These are phyloP conservation scores for Trachelus iudaicus DNA, from an alignment of 2,888 invertebrate genomes.

Conservation along the genomic window DNA sequence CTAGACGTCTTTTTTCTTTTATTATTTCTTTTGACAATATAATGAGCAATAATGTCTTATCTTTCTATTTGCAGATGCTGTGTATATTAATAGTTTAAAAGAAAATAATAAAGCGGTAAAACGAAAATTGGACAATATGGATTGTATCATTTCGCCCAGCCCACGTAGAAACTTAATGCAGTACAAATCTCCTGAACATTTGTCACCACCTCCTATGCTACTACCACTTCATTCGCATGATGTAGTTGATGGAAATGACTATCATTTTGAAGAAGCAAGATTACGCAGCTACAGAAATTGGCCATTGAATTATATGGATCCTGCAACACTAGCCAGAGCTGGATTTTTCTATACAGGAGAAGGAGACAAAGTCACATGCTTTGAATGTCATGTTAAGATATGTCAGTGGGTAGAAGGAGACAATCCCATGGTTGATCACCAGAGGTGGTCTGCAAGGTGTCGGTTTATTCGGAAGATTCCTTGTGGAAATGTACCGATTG, in stretches of 20 bases:
- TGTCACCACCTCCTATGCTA: constrained; percentile 21
- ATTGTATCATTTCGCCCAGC: not conserved
- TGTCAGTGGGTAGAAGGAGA: constrained; percentile 87
- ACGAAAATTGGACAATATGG: not conserved
- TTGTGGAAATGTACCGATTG: constrained; percentile 74
- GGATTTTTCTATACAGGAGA: constrained; percentile 86
- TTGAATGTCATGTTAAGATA: constrained; percentile 83
- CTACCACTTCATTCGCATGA: constrained; percentile 21
- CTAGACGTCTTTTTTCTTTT: not conserved
- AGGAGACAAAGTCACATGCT: constrained; percentile 83
- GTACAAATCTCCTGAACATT: constrained; percentile 39
- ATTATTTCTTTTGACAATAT: not conserved
- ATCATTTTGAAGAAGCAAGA: constrained; percentile 70
- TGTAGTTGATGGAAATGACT: constrained; percentile 9
- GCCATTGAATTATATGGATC: constrained; percentile 74
- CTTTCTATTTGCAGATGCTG: not conserved
- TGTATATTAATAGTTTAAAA: not conserved
- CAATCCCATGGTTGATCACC: constrained; percentile 83
- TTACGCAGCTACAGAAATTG: constrained; percentile 76
- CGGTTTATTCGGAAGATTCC: constrained; percentile 76
- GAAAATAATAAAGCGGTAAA: not conserved
- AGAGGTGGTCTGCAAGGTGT: constrained; percentile 83
- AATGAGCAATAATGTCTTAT: not conserved
- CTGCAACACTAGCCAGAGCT: constrained; percentile 76
- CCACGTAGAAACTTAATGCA: constrained; percentile 28